phyloP scores from a whole-genome alignment of 2,888 invertebrate species.

The Brachylomia viminalis region DNA sequence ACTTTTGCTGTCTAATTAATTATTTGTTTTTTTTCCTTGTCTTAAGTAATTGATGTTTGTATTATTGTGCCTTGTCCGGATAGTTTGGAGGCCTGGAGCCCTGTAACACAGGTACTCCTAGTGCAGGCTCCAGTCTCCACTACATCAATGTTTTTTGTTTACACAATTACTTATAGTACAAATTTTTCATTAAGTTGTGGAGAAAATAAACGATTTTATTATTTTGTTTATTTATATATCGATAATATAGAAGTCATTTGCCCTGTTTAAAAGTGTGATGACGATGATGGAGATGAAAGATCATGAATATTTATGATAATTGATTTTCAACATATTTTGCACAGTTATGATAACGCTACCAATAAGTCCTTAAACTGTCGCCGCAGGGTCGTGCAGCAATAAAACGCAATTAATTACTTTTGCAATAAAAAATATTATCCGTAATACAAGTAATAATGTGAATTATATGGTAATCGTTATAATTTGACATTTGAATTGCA shows the following conservation, averaged over 20 bases:
- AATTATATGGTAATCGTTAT: slow-evolving; percentile 47
- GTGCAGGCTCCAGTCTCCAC: too few relatives aligned
- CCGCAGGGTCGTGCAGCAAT: slow-evolving; percentile 38
- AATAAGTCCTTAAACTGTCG: slow-evolving; percentile 28
- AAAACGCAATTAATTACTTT: slow-evolving; percentile 53
- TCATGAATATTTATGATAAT: background rate
- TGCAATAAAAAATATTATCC: slow-evolving; percentile 46
- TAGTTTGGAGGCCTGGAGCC: too few relatives aligned
- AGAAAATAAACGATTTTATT: too few relatives aligned
- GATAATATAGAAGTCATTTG: background rate
- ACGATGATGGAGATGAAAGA: background rate
- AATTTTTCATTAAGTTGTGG: too few relatives aligned
- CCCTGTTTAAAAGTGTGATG: background rate
- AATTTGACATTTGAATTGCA: slow-evolving; percentile 59
- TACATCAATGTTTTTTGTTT: too few relatives aligned
- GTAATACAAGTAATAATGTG: slow-evolving; percentile 46
- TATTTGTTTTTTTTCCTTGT: too few relatives aligned
- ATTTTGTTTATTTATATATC: too few relatives aligned
- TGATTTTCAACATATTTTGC: background rate
- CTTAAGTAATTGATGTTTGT: too few relatives aligned
- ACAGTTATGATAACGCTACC: background rate
- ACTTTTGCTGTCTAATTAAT: too few relatives aligned
- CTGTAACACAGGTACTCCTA: too few relatives aligned
- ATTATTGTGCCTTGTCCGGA: too few relatives aligned
- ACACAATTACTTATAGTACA: too few relatives aligned